Conservation (phyloP, 2,888 invertebrate species). For the Desoria tigrina region DNA sequence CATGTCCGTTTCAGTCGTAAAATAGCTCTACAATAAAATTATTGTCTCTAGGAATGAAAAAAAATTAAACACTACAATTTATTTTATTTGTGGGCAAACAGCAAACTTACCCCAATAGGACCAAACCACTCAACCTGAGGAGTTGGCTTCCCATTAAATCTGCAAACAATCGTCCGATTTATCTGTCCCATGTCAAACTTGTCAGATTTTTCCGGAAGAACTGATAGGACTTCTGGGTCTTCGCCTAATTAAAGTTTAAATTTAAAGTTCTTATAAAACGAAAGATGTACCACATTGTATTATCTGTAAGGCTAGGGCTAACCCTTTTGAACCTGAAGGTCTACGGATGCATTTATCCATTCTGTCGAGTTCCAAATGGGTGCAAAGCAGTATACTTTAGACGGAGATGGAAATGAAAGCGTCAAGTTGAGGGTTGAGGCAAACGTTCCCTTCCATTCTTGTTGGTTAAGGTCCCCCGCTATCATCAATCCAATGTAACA, state of each 20-base stretch:
- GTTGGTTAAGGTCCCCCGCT: background rate
- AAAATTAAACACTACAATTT: background rate
- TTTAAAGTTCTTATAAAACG: too few relatives aligned
- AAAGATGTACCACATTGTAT: too few relatives aligned
- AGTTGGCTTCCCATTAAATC: conserved; percentile 20
- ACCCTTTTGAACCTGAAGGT: conserved; percentile 21
- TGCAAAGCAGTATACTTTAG: conserved; percentile 23
- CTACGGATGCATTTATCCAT: conserved; percentile 20
- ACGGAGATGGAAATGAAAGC: background rate
- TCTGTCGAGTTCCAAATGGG: conserved; percentile 33
- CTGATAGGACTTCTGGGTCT: conserved; percentile 10
- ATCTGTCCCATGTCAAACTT: conserved; percentile 22
- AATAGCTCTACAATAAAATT: conserved; percentile 1
- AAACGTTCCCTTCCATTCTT: conserved; percentile 3
- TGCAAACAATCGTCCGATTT: conserved; percentile 16
- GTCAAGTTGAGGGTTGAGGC: background rate
- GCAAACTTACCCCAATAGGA: background rate
- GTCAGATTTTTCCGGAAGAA: background rate
- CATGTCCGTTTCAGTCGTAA: too few relatives aligned
- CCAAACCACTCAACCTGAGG: conserved; percentile 22
- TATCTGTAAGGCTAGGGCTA: too few relatives aligned
- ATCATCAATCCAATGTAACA: background rate
- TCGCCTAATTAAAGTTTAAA: conserved; percentile 7
- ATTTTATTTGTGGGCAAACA: background rate
- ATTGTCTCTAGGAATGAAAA: background rate